Conservation (phyloP, 2,888 invertebrate genomes). For the Boloria selene region DNA sequence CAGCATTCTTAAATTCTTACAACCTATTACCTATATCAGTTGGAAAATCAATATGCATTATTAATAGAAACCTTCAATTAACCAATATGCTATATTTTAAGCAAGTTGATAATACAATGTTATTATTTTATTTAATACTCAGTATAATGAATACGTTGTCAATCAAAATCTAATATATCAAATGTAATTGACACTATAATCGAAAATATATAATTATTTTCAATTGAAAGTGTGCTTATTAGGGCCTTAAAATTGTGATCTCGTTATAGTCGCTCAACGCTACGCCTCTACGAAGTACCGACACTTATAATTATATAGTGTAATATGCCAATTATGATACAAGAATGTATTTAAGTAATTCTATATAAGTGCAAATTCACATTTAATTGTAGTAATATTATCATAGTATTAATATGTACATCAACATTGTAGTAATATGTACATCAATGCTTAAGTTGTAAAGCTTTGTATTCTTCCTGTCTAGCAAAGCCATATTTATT, state of each 20-base stretch:
- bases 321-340: conserved; percentile 24
- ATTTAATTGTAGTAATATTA: background rate
- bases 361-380: conserved; percentile 7
- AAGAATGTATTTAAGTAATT: conserved; percentile 15
- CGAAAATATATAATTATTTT: conserved; percentile 8
- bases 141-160: background rate
- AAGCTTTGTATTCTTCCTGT: too few relatives aligned
- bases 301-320: conserved; percentile 20
- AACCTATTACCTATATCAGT: background rate
- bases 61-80: background rate
- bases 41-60: background rate
- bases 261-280: conserved; percentile 19
- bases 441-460: background rate
- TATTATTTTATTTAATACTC: background rate
- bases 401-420: too few relatives aligned
- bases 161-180: conserved; percentile 15
- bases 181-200: conserved; percentile 15
- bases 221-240: conserved; percentile 14
- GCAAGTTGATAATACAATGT: too few relatives aligned
- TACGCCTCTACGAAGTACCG: conserved; percentile 12
- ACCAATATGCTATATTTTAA: background rate
- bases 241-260: conserved; percentile 5
- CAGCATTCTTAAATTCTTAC: conserved; percentile 11
- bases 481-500: too few relatives aligned
- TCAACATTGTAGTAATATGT: background rate